Conservation (phyloP, 1,140 invertebrate genomes). For the Panonychus citri region DNA sequence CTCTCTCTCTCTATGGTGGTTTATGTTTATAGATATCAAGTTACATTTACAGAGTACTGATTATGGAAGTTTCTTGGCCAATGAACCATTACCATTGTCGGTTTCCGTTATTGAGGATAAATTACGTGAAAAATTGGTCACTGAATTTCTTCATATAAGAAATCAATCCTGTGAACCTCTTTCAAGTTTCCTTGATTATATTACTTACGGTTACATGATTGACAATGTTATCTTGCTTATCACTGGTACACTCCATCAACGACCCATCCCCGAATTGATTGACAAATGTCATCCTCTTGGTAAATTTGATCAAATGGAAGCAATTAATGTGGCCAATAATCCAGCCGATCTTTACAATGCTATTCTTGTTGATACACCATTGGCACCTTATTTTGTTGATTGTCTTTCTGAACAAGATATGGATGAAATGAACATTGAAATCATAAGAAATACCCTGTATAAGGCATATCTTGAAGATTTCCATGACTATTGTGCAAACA, state of each 20-base stretch:
- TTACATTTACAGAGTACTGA: slow-evolving; percentile 96
- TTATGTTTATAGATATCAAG: slow-evolving; percentile 58
- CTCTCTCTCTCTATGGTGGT: neutral
- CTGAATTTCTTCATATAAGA: slow-evolving; percentile 92
- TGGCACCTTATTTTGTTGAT: slow-evolving; percentile 97
- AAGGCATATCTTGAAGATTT: slow-evolving; percentile 97
- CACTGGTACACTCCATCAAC: slow-evolving; percentile 91
- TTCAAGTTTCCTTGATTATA: slow-evolving; percentile 93
- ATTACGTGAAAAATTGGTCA: slow-evolving; percentile 87
- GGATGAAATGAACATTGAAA: slow-evolving; percentile 99
- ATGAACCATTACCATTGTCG: slow-evolving; percentile 87
- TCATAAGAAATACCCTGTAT: slow-evolving; percentile 96
- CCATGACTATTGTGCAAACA: slow-evolving; percentile 76
- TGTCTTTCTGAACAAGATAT: slow-evolving; percentile 99
- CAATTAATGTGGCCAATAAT: slow-evolving; percentile 97
- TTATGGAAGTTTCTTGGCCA: slow-evolving; percentile 94
- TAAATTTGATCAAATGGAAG: slow-evolving; percentile 97
- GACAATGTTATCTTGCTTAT: slow-evolving; percentile 98
- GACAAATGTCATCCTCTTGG: slow-evolving; percentile 97
- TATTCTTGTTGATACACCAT: slow-evolving; percentile 94
- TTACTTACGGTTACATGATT: slow-evolving; percentile 99
- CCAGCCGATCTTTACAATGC: slow-evolving; percentile 98
- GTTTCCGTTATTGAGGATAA: slow-evolving; percentile 98
- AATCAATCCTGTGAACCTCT: slow-evolving; percentile 93
- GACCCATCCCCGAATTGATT: slow-evolving; percentile 91